These are phyloP conservation scores for Macquaria australasica DNA, from an alignment of 2,113 vertebrate species.

Conservation along the genomic window DNA sequence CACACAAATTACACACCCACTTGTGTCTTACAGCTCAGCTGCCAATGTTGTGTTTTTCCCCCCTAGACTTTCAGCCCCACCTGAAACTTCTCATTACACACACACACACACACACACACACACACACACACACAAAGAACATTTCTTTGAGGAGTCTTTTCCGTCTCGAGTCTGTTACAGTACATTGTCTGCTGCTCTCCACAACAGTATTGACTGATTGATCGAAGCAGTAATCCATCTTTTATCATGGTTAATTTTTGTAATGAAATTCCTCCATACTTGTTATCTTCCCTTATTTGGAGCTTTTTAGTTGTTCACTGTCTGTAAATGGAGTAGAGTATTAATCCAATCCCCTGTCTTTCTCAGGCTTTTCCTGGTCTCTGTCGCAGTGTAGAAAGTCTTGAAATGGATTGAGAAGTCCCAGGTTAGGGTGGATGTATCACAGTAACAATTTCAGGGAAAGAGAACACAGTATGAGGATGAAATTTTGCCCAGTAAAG, in stretches of 20 bases:
- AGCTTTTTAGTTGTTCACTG: neutral
- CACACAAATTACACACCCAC: too few species aligned
- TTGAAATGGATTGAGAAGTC: neutral
- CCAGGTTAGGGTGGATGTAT: neutral
- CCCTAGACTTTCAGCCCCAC: too few species aligned
- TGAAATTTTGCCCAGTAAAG: too few species aligned
- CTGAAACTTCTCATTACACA: too few species aligned
- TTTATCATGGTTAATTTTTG: too few species aligned
- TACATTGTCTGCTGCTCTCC: neutral
- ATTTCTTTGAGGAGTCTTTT: neutral
- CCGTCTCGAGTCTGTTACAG: neutral
- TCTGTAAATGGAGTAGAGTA: neutral
- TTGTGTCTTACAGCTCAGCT: too few species aligned
- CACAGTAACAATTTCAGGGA: neutral
- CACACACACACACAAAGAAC: too few species aligned
- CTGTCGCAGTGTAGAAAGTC: conserved; percentile 1
- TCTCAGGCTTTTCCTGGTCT: neutral
- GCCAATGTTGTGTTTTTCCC: too few species aligned
- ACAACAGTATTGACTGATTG: neutral
- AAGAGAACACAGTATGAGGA: neutral
- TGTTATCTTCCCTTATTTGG: neutral
- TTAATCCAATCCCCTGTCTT: neutral
- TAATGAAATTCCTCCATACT: neutral
- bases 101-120: too few species aligned
- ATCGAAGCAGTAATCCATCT: too few species aligned